Base-by-base conservation (phyloP, 2,797 vertebrate species). In the Psittacula derbiana region DNA sequence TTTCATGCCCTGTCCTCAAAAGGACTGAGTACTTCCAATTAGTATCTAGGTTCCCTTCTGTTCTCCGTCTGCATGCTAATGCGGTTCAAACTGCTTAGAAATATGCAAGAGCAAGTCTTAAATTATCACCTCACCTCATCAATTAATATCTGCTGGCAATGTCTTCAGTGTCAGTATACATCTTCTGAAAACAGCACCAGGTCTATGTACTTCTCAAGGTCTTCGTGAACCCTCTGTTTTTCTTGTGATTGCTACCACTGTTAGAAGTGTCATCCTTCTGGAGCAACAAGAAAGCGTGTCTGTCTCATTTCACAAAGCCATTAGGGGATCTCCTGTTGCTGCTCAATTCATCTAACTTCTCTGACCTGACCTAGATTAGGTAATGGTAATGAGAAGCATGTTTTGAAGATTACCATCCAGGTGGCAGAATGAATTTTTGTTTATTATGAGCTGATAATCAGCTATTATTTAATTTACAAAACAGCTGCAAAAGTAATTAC, bases 381-480 rank as follows among this genome's bases (percentile, higher is more conserved):
- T 70, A 58, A 47, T 64, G 67, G 53, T 73, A 74, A 83, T 15
- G 38, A 86, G 69, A 73, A 90, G 44, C 14, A 55, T 4, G 0
- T 78, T 93, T 88, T 76, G 47, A 93, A 40, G 41, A 24, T 86
- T 80, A 27, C 12, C 17, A 52, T 78, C 65, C 66, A 86, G 40
- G 64, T 86, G 72, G 40, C 64, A 73, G 66, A 87, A 78, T n/a
- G 41, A 24, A 17, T 64, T 92, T 53, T 74, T 82, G n/a, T 90
- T 92, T 90, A 67, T 73, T 73, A 38, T 71, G 25, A 94, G n/a
- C 41, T 92, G 88, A 81, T 89, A 93, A 70, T 75, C 71, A 87
- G 20, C 44, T 88, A 52, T 89, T 86, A 80, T 81, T 93, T 76
- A 87, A 86, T 62, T 93, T 70, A 76, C n/a, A 62, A 53, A 80